Evolutionary conservation across 2,888 invertebrate genomes (phyloP).

Genomic region (Sisyra terminalis): DNA sequence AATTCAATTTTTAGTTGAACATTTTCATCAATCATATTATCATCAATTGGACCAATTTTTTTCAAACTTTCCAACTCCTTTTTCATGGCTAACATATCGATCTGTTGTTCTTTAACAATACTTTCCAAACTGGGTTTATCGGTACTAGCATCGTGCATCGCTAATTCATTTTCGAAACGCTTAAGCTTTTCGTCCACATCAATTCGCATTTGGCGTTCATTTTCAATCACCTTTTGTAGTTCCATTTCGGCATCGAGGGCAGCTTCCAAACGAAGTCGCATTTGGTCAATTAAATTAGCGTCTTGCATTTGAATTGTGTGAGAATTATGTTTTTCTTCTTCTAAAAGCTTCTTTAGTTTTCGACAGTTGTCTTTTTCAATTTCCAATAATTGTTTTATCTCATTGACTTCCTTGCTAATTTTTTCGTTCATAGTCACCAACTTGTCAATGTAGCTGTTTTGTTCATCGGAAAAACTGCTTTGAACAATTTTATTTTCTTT

Average conservation of each 20-base stretch:
- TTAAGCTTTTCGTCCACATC: conserved; percentile 16
- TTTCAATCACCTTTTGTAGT: conserved; percentile 36
- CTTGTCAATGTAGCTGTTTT: background rate
- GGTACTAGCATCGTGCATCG: background rate
- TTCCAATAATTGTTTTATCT: conserved; percentile 29
- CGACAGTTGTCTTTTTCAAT: conserved; percentile 34
- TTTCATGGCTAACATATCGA: conserved; percentile 1
- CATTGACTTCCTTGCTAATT: conserved; percentile 28
- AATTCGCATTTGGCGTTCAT: conserved; percentile 14
- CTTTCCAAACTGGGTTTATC: background rate
- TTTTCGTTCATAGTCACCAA: background rate
- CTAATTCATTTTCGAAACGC: conserved; percentile 11
- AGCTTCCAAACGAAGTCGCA: conserved; percentile 44
- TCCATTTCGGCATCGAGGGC: conserved; percentile 46
- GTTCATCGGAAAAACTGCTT: conserved; percentile 9
- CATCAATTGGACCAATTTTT: background rate
- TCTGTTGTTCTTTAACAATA: conserved; percentile 13
- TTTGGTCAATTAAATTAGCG: conserved; percentile 44
- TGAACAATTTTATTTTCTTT: background rate
- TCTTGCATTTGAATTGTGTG: conserved; percentile 42
- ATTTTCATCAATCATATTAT: conserved; percentile 4
- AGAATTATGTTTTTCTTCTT: conserved; percentile 38
- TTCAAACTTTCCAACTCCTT: conserved; percentile 14
- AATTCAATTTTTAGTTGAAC: conserved; percentile 3
- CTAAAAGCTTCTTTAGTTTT: conserved; percentile 36